A percentile compares a stretch with the other conserved stretches of the same genome.
Conservation (phyloP, 2,888 invertebrate species). For the Geotrupes spiniger region DNA sequence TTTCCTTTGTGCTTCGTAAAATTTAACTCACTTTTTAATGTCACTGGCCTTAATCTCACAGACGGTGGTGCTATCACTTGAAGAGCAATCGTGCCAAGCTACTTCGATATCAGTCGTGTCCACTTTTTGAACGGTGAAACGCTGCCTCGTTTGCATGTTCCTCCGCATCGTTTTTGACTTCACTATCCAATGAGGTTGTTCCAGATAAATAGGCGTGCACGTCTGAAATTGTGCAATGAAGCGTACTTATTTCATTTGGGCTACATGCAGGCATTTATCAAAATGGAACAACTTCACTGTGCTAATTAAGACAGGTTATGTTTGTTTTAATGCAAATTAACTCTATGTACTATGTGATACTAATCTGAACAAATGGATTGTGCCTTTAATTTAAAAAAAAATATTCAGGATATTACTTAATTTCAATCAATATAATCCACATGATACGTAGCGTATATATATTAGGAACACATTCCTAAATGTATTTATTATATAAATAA, state of each 20-base stretch:
- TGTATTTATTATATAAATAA: constrained; percentile 1
- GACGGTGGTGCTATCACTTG: constrained; percentile 60
- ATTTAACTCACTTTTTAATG: constrained; percentile 57
- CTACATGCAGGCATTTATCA: neutral
- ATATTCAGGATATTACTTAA: no score
- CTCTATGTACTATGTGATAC: no score
- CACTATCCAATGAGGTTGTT: constrained; percentile 78
- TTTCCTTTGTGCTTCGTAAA: neutral
- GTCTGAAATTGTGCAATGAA: constrained; percentile 40
- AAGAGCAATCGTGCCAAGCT: constrained; percentile 69
- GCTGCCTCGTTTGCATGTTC: constrained; percentile 41
- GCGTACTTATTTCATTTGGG: neutral
- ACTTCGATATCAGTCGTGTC: constrained; percentile 79
- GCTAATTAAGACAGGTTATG: no score
- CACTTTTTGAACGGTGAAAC: constrained; percentile 79
- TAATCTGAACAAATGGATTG: no score
- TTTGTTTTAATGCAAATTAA: no score
- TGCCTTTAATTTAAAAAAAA: no score
- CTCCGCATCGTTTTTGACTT: constrained; percentile 71
- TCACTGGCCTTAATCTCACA: constrained; percentile 75
- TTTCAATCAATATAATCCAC: no score
- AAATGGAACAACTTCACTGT: no score
- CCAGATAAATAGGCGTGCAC: constrained; percentile 60
- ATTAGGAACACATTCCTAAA: no score
- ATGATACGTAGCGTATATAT: no score